These are phyloP conservation scores for Mycogona germanica DNA, from an alignment of 2,888 invertebrate genomes.

Conservation along the genomic window DNA sequence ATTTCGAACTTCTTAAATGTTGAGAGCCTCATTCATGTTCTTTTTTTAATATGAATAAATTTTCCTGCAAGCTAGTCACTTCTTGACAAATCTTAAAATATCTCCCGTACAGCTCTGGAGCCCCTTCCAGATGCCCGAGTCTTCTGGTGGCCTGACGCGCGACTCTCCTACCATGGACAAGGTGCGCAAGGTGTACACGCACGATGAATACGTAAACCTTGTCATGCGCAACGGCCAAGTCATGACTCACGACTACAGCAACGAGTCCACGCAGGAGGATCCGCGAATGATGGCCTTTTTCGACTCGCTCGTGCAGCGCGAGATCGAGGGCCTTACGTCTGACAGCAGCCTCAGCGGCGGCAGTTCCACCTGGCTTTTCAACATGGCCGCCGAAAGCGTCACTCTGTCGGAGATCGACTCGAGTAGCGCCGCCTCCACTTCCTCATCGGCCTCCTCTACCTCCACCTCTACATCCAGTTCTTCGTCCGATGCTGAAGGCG, in stretches of 20 bases:
- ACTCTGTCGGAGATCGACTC: conserved; percentile 11
- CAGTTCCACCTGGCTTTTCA: conserved; percentile 17
- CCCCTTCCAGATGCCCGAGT: conserved; percentile 49
- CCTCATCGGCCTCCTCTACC: background rate
- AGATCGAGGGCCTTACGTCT: conserved; percentile 58
- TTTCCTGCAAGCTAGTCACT: too few species aligned
- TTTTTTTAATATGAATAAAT: too few species aligned
- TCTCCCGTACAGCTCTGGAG: conserved; percentile 83
- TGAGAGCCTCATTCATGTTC: too few species aligned
- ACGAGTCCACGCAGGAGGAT: conserved; percentile 78
- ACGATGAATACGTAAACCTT: conserved; percentile 64
- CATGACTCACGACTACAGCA: conserved; percentile 77
- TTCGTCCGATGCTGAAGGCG: background rate
- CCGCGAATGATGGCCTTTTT: conserved; percentile 95
- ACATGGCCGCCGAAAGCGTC: conserved; percentile 6
- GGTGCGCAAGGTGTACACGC: conserved; percentile 36
- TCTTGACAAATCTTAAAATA: too few species aligned
- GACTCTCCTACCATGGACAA: conserved; percentile 31
- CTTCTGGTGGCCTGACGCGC: conserved; percentile 25
- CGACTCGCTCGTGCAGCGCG: conserved; percentile 81
- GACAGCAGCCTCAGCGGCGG: conserved; percentile 26
- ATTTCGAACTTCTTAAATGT: too few species aligned
- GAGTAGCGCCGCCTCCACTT: background rate
- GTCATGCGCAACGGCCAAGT: conserved; percentile 65
- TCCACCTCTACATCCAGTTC: background rate